phyloP scores from a whole-genome alignment of 2,797 vertebrate species.

The Hippoglossus hippoglossus region DNA sequence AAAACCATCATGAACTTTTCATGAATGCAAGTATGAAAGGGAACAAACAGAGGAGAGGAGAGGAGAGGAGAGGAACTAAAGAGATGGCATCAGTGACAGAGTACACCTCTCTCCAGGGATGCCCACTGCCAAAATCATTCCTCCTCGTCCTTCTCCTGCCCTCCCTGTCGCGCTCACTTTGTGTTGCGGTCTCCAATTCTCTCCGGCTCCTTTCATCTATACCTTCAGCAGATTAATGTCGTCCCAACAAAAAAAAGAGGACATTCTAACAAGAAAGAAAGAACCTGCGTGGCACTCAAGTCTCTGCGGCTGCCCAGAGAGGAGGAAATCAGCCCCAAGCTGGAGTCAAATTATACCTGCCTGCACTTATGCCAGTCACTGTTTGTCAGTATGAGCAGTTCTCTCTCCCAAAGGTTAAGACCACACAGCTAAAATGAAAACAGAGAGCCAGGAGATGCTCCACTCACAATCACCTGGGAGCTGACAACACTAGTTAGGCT shows the following conservation, averaged over 20 bases:
- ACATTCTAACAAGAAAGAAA: constrained; percentile 23
- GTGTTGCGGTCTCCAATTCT: constrained; percentile 13
- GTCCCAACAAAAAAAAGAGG: constrained; percentile 13
- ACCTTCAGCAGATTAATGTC: constrained; percentile 32
- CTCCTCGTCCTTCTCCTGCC: constrained; percentile 12
- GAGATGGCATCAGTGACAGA: constrained; percentile 53
- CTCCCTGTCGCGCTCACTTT: constrained; percentile 20
- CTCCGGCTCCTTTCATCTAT: constrained; percentile 5
- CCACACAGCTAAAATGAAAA: background rate
- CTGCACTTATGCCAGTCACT: constrained; percentile 44
- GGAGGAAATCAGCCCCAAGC: constrained; percentile 32
- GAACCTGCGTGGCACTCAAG: background rate
- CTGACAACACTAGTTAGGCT: background rate
- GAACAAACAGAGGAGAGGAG: constrained; percentile 13
- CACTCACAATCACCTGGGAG: background rate
- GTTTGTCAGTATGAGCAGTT: constrained; percentile 37
- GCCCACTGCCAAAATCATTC: constrained; percentile 46
- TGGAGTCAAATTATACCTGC: constrained; percentile 46
- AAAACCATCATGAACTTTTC: constrained; percentile 65
- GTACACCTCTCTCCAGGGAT: constrained; percentile 50
- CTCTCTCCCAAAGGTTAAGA: constrained; percentile 14
- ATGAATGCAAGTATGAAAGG: constrained; percentile 57
- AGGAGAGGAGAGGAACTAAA: constrained; percentile 7
- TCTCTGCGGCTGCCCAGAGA: constrained; percentile 19
- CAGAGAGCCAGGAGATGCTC: constrained; percentile 5